Evolutionary conservation across 2,888 invertebrate genomes (phyloP).

Genomic region (Criorhina ranunculi): DNA sequence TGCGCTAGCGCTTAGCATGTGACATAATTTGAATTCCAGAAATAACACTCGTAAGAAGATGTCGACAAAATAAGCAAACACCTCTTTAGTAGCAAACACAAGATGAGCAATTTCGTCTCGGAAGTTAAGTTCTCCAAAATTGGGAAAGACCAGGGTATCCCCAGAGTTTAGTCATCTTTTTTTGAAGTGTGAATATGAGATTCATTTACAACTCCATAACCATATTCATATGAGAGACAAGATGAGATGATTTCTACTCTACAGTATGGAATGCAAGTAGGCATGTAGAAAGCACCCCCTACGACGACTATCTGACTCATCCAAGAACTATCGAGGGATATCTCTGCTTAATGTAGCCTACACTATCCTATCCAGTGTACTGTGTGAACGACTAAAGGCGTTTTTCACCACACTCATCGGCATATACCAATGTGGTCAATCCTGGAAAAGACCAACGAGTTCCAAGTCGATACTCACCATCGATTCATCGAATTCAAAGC

Average conservation of each 20-base stretch:
- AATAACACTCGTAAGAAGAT: slow-evolving; percentile 42
- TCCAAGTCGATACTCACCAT: too few relatives aligned
- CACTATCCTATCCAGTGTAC: too few relatives aligned
- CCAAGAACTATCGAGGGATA: too few relatives aligned
- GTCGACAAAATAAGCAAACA: slow-evolving; percentile 25
- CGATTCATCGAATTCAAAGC: too few relatives aligned
- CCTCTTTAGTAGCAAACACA: slow-evolving; percentile 17
- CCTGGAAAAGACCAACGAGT: too few relatives aligned
- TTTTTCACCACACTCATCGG: too few relatives aligned
- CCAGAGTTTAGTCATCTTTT: slow-evolving; percentile 60
- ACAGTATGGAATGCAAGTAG: slow-evolving; percentile 37
- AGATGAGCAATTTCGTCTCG: slow-evolving; percentile 36
- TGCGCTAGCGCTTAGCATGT: slow-evolving; percentile 58
- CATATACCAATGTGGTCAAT: too few relatives aligned
- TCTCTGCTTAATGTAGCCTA: too few relatives aligned
- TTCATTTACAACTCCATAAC: slow-evolving; percentile 45
- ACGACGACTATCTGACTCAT: too few relatives aligned
- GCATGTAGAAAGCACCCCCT: too few relatives aligned
- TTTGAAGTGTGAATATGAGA: slow-evolving; percentile 23
- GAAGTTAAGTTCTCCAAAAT: slow-evolving; percentile 50
- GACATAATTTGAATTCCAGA: slow-evolving; percentile 71
- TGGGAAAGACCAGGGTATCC: slow-evolving; percentile 68
- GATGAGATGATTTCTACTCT: slow-evolving; percentile 5
- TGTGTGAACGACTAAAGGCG: too few relatives aligned
- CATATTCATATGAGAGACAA: slow-evolving; percentile 8